These are phyloP conservation scores for Siderastrea siderea DNA, from an alignment of 92 coral and sea anemone genomes.

Conservation along the genomic window DNA sequence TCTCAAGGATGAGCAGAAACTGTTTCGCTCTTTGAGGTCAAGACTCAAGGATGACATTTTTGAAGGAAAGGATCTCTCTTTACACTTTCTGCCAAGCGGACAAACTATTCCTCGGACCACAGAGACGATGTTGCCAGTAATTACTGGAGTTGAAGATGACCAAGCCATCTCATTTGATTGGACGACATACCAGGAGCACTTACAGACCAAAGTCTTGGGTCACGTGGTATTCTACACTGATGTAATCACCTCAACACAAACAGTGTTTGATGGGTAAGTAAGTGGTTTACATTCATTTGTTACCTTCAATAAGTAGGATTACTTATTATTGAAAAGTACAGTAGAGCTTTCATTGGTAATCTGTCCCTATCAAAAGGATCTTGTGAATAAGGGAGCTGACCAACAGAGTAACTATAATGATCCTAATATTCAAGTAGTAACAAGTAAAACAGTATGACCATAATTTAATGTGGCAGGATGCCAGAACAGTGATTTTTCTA, in stretches of 20 bases:
- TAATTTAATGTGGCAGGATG: too few relatives aligned
- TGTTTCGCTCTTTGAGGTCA: slow-evolving; percentile 63
- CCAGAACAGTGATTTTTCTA: too few relatives aligned
- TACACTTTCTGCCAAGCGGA: slow-evolving; percentile 71
- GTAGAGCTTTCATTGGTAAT: too few relatives aligned
- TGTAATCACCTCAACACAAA: slow-evolving; percentile 89
- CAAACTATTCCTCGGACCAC: slow-evolving; percentile 39
- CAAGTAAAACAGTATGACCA: too few relatives aligned
- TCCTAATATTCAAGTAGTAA: too few relatives aligned
- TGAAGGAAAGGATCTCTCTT: slow-evolving; percentile 76
- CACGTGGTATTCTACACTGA: slow-evolving; percentile 83
- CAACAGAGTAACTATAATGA: too few relatives aligned
- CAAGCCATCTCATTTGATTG: slow-evolving; percentile 55
- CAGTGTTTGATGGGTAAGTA: slow-evolving; percentile 87
- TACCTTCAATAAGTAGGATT: too few relatives aligned
- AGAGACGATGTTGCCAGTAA: slow-evolving; percentile 74
- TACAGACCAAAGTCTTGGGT: slow-evolving; percentile 80
- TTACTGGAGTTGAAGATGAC: slow-evolving; percentile 19
- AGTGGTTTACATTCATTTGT: too few relatives aligned
- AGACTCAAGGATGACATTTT: slow-evolving; percentile 59
- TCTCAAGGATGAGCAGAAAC: slow-evolving; percentile 58
- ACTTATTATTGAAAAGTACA: too few relatives aligned
- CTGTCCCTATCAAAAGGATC: too few relatives aligned
- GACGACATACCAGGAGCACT: slow-evolving; percentile 67
- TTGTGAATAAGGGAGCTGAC: too few relatives aligned